Percentiles rank a stretch among this genome's conserved stretches.
Conservation (phyloP, 2,113 vertebrate genomes). For the Caloenas nicobarica region DNA sequence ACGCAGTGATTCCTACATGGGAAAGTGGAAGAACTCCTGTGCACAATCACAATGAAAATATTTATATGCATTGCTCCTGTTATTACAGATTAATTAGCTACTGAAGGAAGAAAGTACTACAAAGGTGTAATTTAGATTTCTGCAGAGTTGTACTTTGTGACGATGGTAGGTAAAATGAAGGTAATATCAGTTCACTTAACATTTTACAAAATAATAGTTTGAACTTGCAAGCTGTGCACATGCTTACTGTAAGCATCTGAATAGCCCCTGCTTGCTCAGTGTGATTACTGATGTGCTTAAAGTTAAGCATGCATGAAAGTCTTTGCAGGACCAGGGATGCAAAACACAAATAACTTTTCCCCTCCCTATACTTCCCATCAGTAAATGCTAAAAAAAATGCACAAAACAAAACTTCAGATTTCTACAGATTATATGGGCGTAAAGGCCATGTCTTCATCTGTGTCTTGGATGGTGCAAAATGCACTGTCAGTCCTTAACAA, state of each 20-base stretch:
- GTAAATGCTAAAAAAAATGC: background rate
- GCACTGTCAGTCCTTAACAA: background rate
- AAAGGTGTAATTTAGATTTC: slow-evolving; percentile 4
- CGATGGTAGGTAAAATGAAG: background rate
- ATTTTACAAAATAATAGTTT: background rate
- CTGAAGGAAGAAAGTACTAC: background rate
- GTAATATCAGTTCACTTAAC: background rate
- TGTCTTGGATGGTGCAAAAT: background rate
- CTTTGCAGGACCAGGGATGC: background rate
- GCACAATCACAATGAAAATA: background rate
- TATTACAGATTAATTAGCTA: background rate
- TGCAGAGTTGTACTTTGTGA: background rate
- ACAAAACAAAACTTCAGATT: background rate
- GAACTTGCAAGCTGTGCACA: background rate
- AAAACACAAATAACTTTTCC: background rate
- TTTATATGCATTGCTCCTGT: background rate
- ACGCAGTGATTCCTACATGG: background rate
- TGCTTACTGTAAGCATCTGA: background rate
- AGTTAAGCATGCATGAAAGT: background rate
- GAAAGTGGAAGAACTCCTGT: background rate
- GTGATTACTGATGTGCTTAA: background rate
- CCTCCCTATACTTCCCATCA: background rate
- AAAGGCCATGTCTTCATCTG: background rate
- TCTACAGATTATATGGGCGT: background rate
- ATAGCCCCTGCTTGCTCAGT: background rate